A percentile compares a stretch with the other conserved stretches of the same genome.
Conservation (phyloP, 2,888 invertebrate species). For the Bombyx huttoni region DNA sequence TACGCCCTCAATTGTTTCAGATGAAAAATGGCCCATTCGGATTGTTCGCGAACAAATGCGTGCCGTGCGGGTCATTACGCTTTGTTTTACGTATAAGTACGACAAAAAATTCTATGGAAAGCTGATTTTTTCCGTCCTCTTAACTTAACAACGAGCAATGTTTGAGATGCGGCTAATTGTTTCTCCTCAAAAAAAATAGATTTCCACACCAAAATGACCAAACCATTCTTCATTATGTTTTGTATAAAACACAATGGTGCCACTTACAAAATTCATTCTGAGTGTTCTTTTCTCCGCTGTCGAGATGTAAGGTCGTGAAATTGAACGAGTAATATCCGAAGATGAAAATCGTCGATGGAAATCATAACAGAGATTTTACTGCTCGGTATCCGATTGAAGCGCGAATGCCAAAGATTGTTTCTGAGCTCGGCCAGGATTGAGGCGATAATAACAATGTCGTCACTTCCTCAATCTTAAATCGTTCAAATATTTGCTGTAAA, state of each 20-base stretch:
- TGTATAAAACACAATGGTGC: slow-evolving; percentile 15
- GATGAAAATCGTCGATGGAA: slow-evolving; percentile 39
- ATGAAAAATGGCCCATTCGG: slow-evolving; percentile 70
- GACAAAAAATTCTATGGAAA: slow-evolving; percentile 60
- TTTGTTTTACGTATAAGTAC: slow-evolving; percentile 67
- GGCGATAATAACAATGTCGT: slow-evolving; percentile 66
- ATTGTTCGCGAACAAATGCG: slow-evolving; percentile 71
- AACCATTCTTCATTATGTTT: slow-evolving; percentile 18
- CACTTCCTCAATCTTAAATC: slow-evolving; percentile 63
- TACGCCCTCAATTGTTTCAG: slow-evolving; percentile 69
- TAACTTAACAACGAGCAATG: slow-evolving; percentile 40
- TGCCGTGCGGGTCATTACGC: slow-evolving; percentile 69
- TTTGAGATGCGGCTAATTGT: slow-evolving; percentile 53
- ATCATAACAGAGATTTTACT: slow-evolving; percentile 57
- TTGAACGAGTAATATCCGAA: slow-evolving; percentile 31
- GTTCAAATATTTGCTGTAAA: slow-evolving; percentile 46
- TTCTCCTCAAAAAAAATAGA: slow-evolving; percentile 30
- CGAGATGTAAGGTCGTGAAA: slow-evolving; percentile 12
- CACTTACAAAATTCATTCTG: slow-evolving; percentile 11
- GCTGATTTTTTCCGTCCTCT: slow-evolving; percentile 56
- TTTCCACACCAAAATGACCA: slow-evolving; percentile 18
- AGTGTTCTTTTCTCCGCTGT: slow-evolving; percentile 10
- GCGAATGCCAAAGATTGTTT: slow-evolving; percentile 53
- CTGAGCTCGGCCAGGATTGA: slow-evolving; percentile 44
- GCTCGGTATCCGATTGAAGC: slow-evolving; percentile 42